Percentiles rank a stretch among this genome's conserved stretches.
These are phyloP conservation scores for Brachionus angularis DNA, from an alignment of 1,140 invertebrate species.

Conservation along the genomic window DNA sequence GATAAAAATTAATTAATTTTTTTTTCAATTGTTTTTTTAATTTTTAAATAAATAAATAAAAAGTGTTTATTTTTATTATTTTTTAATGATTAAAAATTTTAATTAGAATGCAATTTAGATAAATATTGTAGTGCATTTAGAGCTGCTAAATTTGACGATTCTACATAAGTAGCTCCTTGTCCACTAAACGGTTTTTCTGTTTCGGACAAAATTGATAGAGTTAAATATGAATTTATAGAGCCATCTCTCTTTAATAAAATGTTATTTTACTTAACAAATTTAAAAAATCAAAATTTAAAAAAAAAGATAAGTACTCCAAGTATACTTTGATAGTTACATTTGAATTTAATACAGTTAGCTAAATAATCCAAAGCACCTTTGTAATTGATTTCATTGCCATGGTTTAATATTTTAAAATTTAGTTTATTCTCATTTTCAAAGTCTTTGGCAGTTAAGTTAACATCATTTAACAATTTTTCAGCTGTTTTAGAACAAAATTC, in stretches of 20 bases:
- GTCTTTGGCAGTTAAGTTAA: background rate
- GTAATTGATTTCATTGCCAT: conserved; percentile 6
- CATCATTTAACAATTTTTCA: background rate
- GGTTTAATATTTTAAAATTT: conserved; percentile 4
- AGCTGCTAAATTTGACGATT: conserved; percentile 6
- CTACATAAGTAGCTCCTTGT: background rate
- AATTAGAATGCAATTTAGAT: no score
- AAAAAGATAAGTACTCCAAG: background rate
- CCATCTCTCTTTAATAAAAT: conserved; percentile 7
- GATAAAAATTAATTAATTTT: no score
- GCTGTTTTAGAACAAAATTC: conserved; percentile 10
- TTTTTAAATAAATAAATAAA: no score
- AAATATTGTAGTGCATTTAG: background rate
- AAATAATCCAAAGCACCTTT: conserved; percentile 17
- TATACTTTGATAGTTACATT: conserved; percentile 25
- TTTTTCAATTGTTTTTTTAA: no score
- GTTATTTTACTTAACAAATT: no score
- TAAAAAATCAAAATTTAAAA: background rate
- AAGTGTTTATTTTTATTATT: no score
- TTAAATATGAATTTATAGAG: conserved; percentile 5
- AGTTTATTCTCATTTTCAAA: background rate
- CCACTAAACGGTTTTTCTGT: conserved; percentile 31
- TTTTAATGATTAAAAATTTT: no score
- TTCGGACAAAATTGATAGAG: conserved; percentile 4
- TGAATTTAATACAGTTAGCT: conserved; percentile 7